Percentiles rank a stretch among this genome's conserved stretches.
phyloP scores from a whole-genome alignment of 2,113 vertebrate species.

The Pontoporia blainvillei region DNA sequence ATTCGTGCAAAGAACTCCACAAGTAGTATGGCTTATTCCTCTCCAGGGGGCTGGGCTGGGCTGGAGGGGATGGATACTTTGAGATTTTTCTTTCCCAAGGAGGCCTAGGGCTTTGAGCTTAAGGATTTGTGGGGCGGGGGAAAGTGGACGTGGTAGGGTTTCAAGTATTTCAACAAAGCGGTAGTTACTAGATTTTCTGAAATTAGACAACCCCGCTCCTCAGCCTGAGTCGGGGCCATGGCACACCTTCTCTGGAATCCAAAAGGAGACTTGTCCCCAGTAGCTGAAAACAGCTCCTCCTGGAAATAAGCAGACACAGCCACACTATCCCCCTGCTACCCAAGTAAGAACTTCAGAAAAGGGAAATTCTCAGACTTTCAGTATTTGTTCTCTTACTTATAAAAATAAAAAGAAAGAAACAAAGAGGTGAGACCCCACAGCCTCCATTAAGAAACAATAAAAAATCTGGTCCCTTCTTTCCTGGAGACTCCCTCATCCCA shows the following conservation, averaged over 20 bases:
- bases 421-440: neutral
- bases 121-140: neutral
- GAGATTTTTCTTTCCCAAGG: neutral
- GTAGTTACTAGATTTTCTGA: neutral
- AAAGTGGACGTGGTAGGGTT: neutral
- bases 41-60: neutral
- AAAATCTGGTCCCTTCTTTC: neutral
- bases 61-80: too few species aligned
- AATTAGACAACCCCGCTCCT: neutral
- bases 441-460: neutral
- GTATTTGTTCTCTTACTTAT: neutral
- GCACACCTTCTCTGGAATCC: neutral
- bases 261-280: neutral
- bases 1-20: neutral
- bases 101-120: neutral
- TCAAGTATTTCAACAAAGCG: neutral
- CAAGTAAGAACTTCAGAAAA: neutral
- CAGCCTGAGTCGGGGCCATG: fast-evolving
- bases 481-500: neutral
- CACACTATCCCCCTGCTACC: fast-evolving
- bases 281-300: neutral
- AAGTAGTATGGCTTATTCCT: neutral
- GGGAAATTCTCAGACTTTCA: neutral
- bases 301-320: neutral
- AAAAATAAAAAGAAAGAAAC: neutral